Percentiles rank a stretch among this genome's conserved stretches.
Conservation (phyloP, 2,888 invertebrate genomes). For the Nomada flava region DNA sequence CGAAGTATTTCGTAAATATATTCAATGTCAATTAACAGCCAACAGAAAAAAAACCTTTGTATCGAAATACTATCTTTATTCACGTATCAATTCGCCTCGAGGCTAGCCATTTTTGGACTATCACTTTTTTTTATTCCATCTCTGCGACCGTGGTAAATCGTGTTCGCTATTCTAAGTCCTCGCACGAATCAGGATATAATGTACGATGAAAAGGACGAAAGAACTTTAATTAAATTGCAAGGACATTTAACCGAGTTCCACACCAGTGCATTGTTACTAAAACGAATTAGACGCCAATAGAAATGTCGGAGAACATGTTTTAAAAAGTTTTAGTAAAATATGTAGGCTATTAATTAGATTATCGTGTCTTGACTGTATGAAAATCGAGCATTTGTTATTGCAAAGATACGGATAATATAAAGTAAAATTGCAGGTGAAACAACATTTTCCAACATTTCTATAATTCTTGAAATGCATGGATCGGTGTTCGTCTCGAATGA, state of each 20-base stretch:
- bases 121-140: slow-evolving; percentile 8
- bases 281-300: neutral
- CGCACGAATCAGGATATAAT: neutral
- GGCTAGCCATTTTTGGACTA: slow-evolving; percentile 22
- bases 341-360: too few relatives aligned
- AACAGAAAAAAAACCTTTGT: neutral
- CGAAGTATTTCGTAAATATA: neutral
- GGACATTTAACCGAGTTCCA: neutral
- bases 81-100: slow-evolving; percentile 23
- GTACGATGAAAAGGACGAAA: slow-evolving; percentile 2
- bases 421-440: too few relatives aligned
- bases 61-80: slow-evolving; percentile 9
- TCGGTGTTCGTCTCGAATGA: too few relatives aligned
- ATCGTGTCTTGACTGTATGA: too few relatives aligned
- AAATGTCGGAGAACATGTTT: neutral
- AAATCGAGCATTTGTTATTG: too few relatives aligned
- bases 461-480: too few relatives aligned
- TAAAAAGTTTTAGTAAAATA: too few relatives aligned
- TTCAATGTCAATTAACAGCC: neutral
- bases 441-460: too few relatives aligned
- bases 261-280: too few relatives aligned
- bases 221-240: slow-evolving; percentile 10
- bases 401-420: too few relatives aligned
- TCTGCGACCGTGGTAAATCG: slow-evolving; percentile 4
- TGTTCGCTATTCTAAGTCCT: slow-evolving; percentile 34